Evolutionary conservation across 1,140 invertebrate species (phyloP), one percentile per base, ranked within the genome.

Genomic region (Pseudobourletiella spinata): DNA sequence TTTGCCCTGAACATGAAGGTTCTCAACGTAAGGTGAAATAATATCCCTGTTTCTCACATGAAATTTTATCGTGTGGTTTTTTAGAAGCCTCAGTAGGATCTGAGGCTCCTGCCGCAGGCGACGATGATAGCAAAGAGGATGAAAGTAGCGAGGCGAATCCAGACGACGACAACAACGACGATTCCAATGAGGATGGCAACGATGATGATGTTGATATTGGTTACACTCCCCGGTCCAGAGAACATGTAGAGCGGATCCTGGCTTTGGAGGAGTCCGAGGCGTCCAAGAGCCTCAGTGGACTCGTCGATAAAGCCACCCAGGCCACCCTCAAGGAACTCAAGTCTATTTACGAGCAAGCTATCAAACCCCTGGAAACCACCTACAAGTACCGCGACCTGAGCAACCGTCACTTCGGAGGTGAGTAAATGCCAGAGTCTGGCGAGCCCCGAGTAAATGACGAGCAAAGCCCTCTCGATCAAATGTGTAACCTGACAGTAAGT

Each of bases 341-440:
- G 73, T 84, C 82, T 71, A 79, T 94, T 20, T 93, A 95, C 69
- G 89, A 92, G 72, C 84, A 80, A 57, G 87, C 88, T 0, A 90
- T 96, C 14, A 89, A 91, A 75, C 92, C 91, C 8, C 77, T 95
- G 70, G 93, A 95, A 79, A 82, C 80, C 11, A 74, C 91, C 18
- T 95, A 93, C 75, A 95, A 93, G 74, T 95, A 94, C 72, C 82
- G 88, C 71, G 90, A 95, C 73, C 80, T 95, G 42, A 94, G 90
- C 71, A 93, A 93, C 71, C 81, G 91, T 65, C 89, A 92, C 76
- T 91, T 91, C 72, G 88, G 89, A 76, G 83, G 83, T 84, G 73
- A 71, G 59, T 63, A 26, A 46, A 20, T 55, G 22, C 8, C 14
- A 22, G n/a, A 51, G n/a, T n/a, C n/a, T n/a, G n/a, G n/a, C n/a